phyloP scores from a whole-genome alignment of 2,888 invertebrate species.

The Hirtodrosophila duncani region DNA sequence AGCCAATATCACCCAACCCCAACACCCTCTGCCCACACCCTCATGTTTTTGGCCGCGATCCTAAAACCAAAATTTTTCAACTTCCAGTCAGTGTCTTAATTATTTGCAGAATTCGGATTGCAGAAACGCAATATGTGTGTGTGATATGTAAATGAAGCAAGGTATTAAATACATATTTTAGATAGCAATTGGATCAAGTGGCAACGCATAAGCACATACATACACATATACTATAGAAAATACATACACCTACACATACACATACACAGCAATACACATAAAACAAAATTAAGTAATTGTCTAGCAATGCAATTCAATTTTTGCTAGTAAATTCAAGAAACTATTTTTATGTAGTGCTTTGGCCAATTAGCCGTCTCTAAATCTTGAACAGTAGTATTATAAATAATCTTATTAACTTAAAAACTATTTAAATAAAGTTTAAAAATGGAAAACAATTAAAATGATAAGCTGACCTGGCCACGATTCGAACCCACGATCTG shows the following conservation, averaged over 20 bases:
- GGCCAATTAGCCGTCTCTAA: constrained; percentile 1
- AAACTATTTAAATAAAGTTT: constrained; percentile 15
- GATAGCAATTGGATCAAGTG: constrained; percentile 34
- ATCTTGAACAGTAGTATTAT: constrained; percentile 21
- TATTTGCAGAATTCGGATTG: background rate
- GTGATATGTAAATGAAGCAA: constrained; percentile 56
- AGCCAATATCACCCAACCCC: background rate
- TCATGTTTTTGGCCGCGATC: background rate
- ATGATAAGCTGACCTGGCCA: too few relatives aligned
- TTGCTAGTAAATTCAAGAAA: constrained; percentile 17
- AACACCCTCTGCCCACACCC: background rate
- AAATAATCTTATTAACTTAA: constrained; percentile 9
- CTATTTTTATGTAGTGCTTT: constrained; percentile 52
- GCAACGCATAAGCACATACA: constrained; percentile 5
- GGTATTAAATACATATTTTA: constrained; percentile 60
- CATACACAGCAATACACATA: constrained; percentile 3
- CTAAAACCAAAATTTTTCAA: too few relatives aligned
- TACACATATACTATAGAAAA: background rate
- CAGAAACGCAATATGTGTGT: constrained; percentile 25
- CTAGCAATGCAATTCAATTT: constrained; percentile 9
- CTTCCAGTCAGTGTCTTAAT: constrained; percentile 27
- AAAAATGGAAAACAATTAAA: too few relatives aligned
- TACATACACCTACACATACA: constrained; percentile 4
- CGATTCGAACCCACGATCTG: too few relatives aligned
- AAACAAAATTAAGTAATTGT: constrained; percentile 1